phyloP scores from a whole-genome alignment of 2,113 vertebrate genomes.

The Pluvialis apricaria region DNA sequence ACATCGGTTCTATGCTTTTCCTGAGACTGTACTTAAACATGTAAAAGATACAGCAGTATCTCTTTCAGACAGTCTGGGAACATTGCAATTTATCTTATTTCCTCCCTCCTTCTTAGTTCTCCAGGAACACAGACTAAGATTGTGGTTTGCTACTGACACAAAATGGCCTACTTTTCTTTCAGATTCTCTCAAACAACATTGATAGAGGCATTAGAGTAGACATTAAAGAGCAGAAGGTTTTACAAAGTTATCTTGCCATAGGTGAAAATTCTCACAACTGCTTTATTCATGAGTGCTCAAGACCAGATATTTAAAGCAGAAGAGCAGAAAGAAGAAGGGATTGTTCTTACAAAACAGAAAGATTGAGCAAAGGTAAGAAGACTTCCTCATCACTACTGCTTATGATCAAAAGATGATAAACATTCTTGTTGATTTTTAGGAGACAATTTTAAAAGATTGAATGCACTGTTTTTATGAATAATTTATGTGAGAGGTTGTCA shows the following conservation, averaged over 20 bases:
- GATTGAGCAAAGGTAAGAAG: background rate
- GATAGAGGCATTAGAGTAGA: background rate
- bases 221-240: background rate
- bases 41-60: background rate
- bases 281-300: background rate
- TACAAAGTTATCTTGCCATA: background rate
- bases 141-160: background rate
- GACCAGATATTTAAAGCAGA: background rate
- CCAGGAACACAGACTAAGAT: background rate
- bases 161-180: background rate
- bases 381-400: background rate
- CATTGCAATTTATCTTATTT: background rate
- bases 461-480: background rate
- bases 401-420: background rate
- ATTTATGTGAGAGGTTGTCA: background rate
- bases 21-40: background rate
- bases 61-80: background rate
- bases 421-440: background rate
- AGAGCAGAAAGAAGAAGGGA: background rate
- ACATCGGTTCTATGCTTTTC: background rate
- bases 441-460: background rate
- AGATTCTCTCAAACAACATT: background rate
- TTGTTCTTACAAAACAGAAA: background rate
- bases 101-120: background rate
- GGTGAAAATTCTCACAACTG: background rate